Conservation (phyloP, 2,113 vertebrate species). For the Paradisaea rubra region DNA sequence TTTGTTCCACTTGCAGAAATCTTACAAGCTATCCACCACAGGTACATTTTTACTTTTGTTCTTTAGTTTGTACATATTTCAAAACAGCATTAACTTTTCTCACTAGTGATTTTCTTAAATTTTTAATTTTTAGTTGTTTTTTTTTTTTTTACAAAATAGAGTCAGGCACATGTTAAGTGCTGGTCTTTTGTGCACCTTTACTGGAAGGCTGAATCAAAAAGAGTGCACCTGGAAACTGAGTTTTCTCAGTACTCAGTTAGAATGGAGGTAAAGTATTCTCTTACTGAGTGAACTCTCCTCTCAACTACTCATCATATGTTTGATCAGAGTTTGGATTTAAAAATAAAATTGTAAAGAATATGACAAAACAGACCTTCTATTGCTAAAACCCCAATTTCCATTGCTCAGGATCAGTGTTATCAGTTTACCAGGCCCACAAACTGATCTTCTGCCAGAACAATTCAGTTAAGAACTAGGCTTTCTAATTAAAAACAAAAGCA, state of each 20-base stretch:
- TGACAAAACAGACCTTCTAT: not conserved
- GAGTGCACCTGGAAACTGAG: not conserved
- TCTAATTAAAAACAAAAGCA: not conserved
- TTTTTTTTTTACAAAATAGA: not conserved
- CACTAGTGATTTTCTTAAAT: not conserved
- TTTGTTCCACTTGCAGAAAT: not conserved
- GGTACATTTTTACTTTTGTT: not conserved
- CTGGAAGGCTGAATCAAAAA: not conserved
- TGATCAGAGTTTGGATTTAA: not conserved
- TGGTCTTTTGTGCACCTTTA: not conserved
- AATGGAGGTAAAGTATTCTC: not conserved
- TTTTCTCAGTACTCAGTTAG: not conserved
- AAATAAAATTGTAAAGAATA: not conserved
- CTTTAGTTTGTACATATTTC: not conserved
- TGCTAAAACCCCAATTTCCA: not conserved
- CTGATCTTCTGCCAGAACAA: not conserved
- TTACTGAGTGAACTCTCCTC: not conserved
- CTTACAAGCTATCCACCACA: not conserved
- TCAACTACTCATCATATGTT: not conserved
- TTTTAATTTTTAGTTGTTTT: not conserved
- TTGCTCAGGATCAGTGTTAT: not conserved
- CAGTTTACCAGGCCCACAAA: not conserved
- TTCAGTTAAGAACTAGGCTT: not conserved
- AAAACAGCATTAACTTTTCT: not conserved
- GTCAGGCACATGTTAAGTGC: not conserved